Percentiles rank a stretch among this genome's conserved stretches.
These are phyloP conservation scores for Melanogrammus aeglefinus DNA, from an alignment of 2,797 vertebrate species.

Conservation along the genomic window DNA sequence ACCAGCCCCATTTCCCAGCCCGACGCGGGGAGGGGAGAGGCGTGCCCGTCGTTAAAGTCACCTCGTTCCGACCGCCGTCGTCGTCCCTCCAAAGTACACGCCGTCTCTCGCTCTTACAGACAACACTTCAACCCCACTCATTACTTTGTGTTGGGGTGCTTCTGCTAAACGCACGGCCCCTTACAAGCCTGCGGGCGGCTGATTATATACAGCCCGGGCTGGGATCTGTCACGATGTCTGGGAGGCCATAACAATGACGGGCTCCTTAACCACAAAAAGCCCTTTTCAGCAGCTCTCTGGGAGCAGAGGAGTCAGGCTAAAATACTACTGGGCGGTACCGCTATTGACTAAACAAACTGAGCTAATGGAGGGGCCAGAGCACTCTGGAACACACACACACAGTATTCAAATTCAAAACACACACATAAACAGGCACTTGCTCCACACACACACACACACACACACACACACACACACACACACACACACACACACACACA, in stretches of 20 bases:
- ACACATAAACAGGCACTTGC: constrained; percentile 13
- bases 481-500: not conserved
- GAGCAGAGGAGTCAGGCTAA: constrained; percentile 40
- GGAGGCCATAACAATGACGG: constrained; percentile 41
- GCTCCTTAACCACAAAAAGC: constrained; percentile 54
- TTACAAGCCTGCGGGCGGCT: not conserved
- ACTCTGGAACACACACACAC: constrained; percentile 15
- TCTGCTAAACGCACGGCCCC: not conserved
- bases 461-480: not conserved
- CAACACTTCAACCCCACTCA: not conserved
- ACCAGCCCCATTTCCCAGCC: no score
- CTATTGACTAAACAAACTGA: constrained; percentile 75
- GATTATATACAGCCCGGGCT: constrained; percentile 29
- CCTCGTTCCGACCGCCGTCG: no score
- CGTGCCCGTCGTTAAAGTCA: no score
- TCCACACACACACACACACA: constrained; percentile 19
- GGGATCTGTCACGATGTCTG: constrained; percentile 39
- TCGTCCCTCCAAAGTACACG: no score
- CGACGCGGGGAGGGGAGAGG: no score
- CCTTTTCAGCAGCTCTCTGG: constrained; percentile 44
- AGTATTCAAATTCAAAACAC: not conserved
- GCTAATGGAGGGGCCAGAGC: constrained; percentile 69
- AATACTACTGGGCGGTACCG: constrained; percentile 69
- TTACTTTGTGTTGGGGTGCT: not conserved
- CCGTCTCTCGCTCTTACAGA: not conserved